Conservation (phyloP, 2,113 vertebrate genomes). For the Cottus gobio region DNA sequence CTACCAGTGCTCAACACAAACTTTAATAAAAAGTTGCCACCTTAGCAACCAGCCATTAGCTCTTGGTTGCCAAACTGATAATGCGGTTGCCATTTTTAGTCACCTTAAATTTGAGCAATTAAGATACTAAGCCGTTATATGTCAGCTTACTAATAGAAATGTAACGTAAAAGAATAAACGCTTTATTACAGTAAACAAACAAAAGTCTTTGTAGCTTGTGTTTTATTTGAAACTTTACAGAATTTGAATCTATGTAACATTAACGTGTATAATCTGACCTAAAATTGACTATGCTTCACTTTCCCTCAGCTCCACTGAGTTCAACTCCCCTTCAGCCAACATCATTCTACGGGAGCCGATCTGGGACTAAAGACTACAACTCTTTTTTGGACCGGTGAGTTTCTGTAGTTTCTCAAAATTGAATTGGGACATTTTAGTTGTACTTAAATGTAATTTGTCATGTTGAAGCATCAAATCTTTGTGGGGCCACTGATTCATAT, state of each 20-base stretch:
- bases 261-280: neutral
- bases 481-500: neutral
- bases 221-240: neutral
- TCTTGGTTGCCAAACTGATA: neutral
- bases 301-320: slow-evolving; percentile 82
- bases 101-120: neutral
- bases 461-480: neutral
- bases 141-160: neutral
- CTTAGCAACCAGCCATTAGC: neutral
- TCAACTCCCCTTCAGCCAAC: slow-evolving; percentile 92
- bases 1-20: neutral
- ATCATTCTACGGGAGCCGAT: slow-evolving; percentile 91
- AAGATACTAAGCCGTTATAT: neutral
- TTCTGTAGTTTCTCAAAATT: neutral
- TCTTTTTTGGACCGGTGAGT: slow-evolving; percentile 90
- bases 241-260: neutral
- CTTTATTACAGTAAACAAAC: neutral
- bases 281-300: neutral
- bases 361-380: slow-evolving; percentile 90
- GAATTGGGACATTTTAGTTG: too few relatives aligned
- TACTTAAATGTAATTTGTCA: too few relatives aligned
- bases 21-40: neutral
- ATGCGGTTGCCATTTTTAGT: neutral
- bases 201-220: neutral
- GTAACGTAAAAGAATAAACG: neutral